phyloP scores from a whole-genome alignment of 2,888 invertebrate genomes.

The Polydrusus pterygomalis region DNA sequence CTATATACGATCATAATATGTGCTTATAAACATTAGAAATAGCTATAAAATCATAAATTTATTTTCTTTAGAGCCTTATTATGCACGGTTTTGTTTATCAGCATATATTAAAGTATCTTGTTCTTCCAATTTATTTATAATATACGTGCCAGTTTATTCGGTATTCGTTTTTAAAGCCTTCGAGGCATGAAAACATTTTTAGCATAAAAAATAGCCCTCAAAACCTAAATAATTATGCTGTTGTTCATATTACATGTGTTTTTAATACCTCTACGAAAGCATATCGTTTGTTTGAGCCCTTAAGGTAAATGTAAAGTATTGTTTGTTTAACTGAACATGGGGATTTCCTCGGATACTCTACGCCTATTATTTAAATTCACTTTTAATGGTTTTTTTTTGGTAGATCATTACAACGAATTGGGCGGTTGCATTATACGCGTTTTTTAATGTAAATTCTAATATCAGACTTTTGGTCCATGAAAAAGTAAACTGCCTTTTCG shows the following conservation, averaged over 20 bases:
- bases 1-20: no score
- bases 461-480: no score
- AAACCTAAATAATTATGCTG: slow-evolving; percentile 15
- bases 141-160: slow-evolving; percentile 17
- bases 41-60: neutral
- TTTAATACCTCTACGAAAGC: neutral
- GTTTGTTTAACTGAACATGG: slow-evolving; percentile 29
- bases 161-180: slow-evolving; percentile 25
- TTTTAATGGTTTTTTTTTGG: slow-evolving; percentile 9
- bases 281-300: slow-evolving; percentile 11
- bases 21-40: no score
- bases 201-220: slow-evolving; percentile 5
- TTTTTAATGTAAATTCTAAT: neutral
- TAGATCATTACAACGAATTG: neutral
- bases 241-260: slow-evolving; percentile 13
- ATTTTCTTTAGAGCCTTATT: neutral
- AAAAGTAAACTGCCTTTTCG: no score
- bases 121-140: slow-evolving; percentile 21
- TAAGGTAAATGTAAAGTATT: slow-evolving; percentile 16
- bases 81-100: slow-evolving; percentile 24
- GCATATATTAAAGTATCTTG: slow-evolving; percentile 36
- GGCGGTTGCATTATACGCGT: neutral
- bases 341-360: neutral
- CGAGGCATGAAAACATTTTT: slow-evolving; percentile 26
- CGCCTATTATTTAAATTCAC: slow-evolving; percentile 10